Evolutionary conservation across 2,113 vertebrate genomes (phyloP), one percentile per base, ranked within the genome.

Genomic region (Platichthys stellatus): DNA sequence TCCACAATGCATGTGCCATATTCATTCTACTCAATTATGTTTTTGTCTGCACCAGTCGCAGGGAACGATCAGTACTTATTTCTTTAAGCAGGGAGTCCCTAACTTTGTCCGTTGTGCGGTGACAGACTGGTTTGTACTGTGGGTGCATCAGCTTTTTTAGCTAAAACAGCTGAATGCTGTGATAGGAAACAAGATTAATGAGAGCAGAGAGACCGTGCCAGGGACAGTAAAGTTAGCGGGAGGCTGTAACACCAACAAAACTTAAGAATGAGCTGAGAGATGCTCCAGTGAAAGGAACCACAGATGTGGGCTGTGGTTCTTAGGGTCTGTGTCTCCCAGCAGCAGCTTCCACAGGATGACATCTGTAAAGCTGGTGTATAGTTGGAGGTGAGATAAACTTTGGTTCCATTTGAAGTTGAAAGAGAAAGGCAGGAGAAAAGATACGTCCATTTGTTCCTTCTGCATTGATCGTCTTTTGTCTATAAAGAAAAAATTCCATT

Each of bases 101-200:
- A 56, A 69, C 14, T 21, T 56, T 54, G n/a, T n/a, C 64, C 9
- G 17, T 21, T 10, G 66, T 56, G 43, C 24, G 26, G 20, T 54
- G 49, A 28, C 13, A 66, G 43, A 20, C 23, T 11, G 40, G 43
- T 49, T 2, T 24, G 14, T 11, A 28, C 63, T 24, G 47, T 35
- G 65, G 47, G 49, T 35, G 21, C n/a, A 56, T 38, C 13, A 15
- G 62, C 62, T 63, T 43, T 28, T 45, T 63, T 43, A 43, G 40
- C n/a, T 45, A 15, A 63, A 63, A 43, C 62, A 63, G 62, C 38
- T 45, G 62, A 63, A 61, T 38, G 59, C 59, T 61, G 15, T 35
- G 59, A 31, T 28, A 59, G 24, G 15, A 59, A 31, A 26, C 13
- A 59, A 59, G 61, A 63, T 38, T 63, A 63, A 63, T 40, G 35